Evolutionary conservation across 1,140 invertebrate genomes (phyloP).

Genomic region (Nephila pilipes): DNA sequence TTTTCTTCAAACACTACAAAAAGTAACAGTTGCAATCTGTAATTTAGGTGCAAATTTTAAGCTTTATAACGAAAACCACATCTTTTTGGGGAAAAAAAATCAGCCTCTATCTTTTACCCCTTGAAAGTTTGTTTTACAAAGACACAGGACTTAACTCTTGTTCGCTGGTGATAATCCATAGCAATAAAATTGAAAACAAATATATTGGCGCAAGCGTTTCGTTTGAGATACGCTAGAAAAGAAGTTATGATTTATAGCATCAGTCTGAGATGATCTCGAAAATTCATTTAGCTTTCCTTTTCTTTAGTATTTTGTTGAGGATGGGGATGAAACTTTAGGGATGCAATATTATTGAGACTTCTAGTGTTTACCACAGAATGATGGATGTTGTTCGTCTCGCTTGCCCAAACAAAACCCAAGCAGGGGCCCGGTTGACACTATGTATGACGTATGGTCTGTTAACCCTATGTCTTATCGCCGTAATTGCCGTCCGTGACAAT

Average conservation of each 20-base stretch:
- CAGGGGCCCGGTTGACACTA: constrained; percentile 54
- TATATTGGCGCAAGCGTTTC: constrained; percentile 1
- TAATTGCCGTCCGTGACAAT: constrained; percentile 73
- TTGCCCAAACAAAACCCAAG: constrained; percentile 38
- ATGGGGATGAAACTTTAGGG: neutral
- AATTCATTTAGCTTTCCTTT: constrained; percentile 51
- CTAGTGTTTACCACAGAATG: constrained; percentile 63
- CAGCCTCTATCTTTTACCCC: neutral
- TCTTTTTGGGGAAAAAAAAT: neutral
- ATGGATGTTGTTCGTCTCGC: constrained; percentile 42
- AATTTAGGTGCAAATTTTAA: neutral
- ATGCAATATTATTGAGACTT: constrained; percentile 63
- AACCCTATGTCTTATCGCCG: constrained; percentile 65
- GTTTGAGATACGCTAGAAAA: constrained; percentile 11
- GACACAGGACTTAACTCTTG: neutral
- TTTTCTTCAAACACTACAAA: no score
- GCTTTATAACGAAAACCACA: neutral
- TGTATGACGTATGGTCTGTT: constrained; percentile 71
- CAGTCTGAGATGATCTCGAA: constrained; percentile 31
- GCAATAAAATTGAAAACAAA: constrained; percentile 41
- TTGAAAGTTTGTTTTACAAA: neutral
- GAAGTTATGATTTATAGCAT: constrained; percentile 44
- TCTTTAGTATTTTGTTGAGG: constrained; percentile 10
- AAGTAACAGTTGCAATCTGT: no score
- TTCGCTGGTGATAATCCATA: neutral